A percentile compares a stretch with the other conserved stretches of the same genome.
Conservation (phyloP, 2,113 vertebrate genomes). For the Paedocypris sp. region DNA sequence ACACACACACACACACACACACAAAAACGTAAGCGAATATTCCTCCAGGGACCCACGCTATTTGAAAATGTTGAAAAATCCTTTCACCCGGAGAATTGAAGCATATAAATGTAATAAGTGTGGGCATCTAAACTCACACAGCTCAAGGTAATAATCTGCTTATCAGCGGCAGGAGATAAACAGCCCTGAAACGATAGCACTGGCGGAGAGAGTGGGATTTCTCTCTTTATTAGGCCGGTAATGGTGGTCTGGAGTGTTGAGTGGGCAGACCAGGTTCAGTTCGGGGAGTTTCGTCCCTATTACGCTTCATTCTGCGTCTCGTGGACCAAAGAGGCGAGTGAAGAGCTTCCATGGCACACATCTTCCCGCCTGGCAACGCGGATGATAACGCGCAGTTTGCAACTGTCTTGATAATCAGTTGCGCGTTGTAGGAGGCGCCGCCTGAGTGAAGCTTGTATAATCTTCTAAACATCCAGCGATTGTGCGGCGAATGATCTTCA, state of each 20-base stretch:
- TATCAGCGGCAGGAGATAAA: background rate
- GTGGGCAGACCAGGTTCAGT: constrained; percentile 26
- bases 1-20: too few species aligned
- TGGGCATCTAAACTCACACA: background rate
- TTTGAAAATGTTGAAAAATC: too few species aligned
- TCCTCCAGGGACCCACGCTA: too few species aligned
- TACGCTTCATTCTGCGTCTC: constrained; percentile 27
- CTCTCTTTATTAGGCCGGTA: constrained; percentile 34
- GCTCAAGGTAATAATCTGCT: background rate
- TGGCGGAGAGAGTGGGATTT: constrained; percentile 13
- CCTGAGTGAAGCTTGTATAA: constrained; percentile 15
- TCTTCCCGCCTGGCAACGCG: constrained; percentile 30
- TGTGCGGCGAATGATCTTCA: constrained; percentile 8
- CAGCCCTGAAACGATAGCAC: background rate
- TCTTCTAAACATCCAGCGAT: constrained; percentile 2
- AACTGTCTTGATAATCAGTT: constrained; percentile 32
- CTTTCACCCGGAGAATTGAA: background rate
- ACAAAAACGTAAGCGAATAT: too few species aligned
- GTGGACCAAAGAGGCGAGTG: constrained; percentile 19
- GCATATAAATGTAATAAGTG: background rate
- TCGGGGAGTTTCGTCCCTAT: constrained; percentile 33
- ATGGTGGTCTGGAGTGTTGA: constrained; percentile 23
- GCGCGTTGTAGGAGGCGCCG: constrained; percentile 25
- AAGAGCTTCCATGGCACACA: constrained; percentile 28
- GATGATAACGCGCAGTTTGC: constrained; percentile 39